Evolutionary conservation across 2,888 invertebrate genomes (phyloP).

Genomic region (Melanostoma mellinum): DNA sequence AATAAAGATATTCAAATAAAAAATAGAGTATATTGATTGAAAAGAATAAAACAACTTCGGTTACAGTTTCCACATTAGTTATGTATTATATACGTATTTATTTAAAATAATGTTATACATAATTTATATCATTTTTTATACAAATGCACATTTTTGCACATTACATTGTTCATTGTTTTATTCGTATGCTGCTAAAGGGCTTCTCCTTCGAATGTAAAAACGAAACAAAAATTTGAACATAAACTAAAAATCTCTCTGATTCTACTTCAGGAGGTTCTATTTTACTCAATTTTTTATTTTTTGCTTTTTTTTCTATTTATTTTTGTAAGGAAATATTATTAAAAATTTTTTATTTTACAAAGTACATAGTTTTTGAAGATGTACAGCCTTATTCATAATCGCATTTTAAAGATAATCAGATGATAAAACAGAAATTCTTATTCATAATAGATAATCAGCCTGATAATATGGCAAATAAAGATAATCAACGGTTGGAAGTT

Average conservation of each 20-base stretch:
- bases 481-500: too few species aligned
- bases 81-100: slow-evolving; percentile 62
- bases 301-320: neutral
- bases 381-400: too few species aligned
- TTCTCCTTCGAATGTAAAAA: slow-evolving; percentile 60
- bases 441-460: too few species aligned
- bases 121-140: slow-evolving; percentile 61
- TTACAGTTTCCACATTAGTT: slow-evolving; percentile 65
- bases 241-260: slow-evolving; percentile 51
- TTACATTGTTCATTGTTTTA: slow-evolving; percentile 63
- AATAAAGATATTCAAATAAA: too few species aligned
- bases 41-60: slow-evolving; percentile 9
- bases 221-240: slow-evolving; percentile 12
- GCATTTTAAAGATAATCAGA: too few species aligned
- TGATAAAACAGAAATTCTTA: too few species aligned
- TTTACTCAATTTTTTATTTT: slow-evolving; percentile 2
- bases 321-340: slow-evolving; percentile 10
- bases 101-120: slow-evolving; percentile 45
- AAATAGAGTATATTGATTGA: neutral
- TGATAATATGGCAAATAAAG: too few species aligned
- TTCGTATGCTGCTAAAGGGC: slow-evolving; percentile 72
- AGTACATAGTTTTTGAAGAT: slow-evolving; percentile 19
- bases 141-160: slow-evolving; percentile 61
- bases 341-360: slow-evolving; percentile 28
- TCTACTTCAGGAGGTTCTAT: slow-evolving; percentile 41